These are phyloP conservation scores for Micropoecilia bifurca DNA, from an alignment of 2,797 vertebrate genomes.

Conservation along the genomic window DNA sequence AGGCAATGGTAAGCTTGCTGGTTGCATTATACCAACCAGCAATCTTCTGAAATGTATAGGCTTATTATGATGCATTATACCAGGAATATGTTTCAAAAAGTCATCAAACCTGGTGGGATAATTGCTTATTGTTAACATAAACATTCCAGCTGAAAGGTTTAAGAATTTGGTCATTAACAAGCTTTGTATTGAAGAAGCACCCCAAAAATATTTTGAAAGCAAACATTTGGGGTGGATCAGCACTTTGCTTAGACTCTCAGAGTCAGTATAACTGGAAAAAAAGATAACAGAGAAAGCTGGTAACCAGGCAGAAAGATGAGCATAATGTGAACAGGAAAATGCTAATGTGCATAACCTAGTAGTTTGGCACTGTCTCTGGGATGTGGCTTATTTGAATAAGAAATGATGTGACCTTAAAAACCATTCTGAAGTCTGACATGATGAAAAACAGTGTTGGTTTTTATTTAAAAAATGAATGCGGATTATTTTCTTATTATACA, in stretches of 20 bases:
- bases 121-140: too few species aligned
- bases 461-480: background rate
- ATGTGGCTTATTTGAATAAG: background rate
- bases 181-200: background rate
- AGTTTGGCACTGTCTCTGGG: background rate
- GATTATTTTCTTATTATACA: background rate
- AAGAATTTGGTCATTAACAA: background rate
- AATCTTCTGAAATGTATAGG: background rate
- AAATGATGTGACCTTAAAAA: background rate
- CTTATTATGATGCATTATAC: background rate
- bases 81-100: background rate
- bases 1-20: conserved; percentile 90
- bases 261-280: background rate
- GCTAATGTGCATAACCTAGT: background rate
- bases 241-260: background rate
- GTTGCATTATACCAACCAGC: background rate
- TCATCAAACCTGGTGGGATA: background rate
- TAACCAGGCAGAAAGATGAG: background rate
- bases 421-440: background rate
- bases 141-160: background rate
- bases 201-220: background rate
- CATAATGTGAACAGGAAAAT: background rate
- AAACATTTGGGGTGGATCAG: background rate
- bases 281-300: background rate
- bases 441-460: background rate